phyloP scores from a whole-genome alignment of 1,140 invertebrate species.

The Formica exsecta region DNA sequence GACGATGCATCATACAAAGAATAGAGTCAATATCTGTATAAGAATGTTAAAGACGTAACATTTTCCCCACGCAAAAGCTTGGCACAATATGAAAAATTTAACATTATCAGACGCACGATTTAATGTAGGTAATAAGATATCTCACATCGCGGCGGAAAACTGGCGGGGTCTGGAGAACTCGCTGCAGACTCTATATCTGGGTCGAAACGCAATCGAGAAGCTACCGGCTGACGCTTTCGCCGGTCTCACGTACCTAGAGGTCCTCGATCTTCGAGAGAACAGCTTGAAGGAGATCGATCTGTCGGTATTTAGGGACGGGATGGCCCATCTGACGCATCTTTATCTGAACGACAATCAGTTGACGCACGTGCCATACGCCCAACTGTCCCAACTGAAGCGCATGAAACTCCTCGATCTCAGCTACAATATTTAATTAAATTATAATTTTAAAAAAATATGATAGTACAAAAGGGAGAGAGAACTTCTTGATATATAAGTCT shows the following conservation, averaged over 20 bases:
- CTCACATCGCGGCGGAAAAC: slow-evolving; percentile 90
- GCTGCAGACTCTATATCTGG: slow-evolving; percentile 90
- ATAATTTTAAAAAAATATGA: neutral
- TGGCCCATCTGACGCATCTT: slow-evolving; percentile 90
- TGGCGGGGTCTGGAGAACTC: slow-evolving; percentile 93
- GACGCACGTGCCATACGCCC: slow-evolving; percentile 92
- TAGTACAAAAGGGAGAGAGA: neutral
- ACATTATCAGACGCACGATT: neutral
- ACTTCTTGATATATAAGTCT: slow-evolving; percentile 6
- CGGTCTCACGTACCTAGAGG: slow-evolving; percentile 90
- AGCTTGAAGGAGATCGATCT: slow-evolving; percentile 91
- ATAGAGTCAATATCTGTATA: too few species aligned
- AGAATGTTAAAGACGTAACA: too few species aligned
- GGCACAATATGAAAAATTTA: neutral
- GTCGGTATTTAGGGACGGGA: slow-evolving; percentile 92
- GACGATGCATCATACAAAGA: too few species aligned
- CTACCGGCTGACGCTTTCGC: slow-evolving; percentile 92
- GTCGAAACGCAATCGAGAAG: slow-evolving; percentile 91
- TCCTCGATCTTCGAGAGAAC: slow-evolving; percentile 92
- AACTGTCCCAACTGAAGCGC: slow-evolving; percentile 90
- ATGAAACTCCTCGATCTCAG: slow-evolving; percentile 92
- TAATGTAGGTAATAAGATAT: slow-evolving; percentile 91
- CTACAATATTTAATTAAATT: slow-evolving; percentile 87
- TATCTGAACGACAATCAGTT: slow-evolving; percentile 93
- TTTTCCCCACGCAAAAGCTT: neutral